Percentiles rank a stretch among this genome's conserved stretches.
Evolutionary conservation across 2,888 invertebrate species (phyloP).

Genomic region (Priocnemis perturbator): DNA sequence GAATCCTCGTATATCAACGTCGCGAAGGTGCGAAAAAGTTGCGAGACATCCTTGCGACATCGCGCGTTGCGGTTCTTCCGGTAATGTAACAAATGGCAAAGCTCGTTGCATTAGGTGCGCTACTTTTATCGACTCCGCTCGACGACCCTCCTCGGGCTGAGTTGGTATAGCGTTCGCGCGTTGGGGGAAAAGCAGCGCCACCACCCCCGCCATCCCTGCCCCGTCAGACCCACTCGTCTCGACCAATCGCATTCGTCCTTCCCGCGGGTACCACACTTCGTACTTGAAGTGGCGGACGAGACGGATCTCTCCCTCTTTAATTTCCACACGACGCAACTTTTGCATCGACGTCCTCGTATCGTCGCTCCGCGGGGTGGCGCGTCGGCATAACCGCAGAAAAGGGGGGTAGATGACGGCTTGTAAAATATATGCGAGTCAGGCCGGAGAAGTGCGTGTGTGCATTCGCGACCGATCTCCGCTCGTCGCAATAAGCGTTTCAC

Average conservation of each 20-base stretch:
- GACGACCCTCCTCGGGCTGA: conserved; percentile 37
- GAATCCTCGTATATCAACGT: too few species aligned
- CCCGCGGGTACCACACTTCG: conserved; percentile 38
- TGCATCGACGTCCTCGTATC: conserved; percentile 5
- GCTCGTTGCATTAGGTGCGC: conserved; percentile 45
- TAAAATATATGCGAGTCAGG: not conserved
- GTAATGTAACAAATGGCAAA: conserved; percentile 8
- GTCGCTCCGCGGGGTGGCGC: not conserved
- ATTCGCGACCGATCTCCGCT: too few species aligned
- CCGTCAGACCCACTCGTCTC: conserved; percentile 43
- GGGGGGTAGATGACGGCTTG: not conserved
- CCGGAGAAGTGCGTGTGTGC: too few species aligned
- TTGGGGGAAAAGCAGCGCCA: conserved; percentile 37
- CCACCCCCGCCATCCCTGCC: conserved; percentile 11
- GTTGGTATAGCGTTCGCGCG: conserved; percentile 43
- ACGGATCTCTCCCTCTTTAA: conserved; percentile 55
- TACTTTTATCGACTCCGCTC: conserved; percentile 47
- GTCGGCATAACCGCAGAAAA: conserved; percentile 8
- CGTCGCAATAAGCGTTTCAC: too few species aligned
- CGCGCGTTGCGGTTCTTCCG: not conserved
- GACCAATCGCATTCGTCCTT: conserved; percentile 54
- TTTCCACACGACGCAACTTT: conserved; percentile 51
- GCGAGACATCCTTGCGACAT: not conserved
- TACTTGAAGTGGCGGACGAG: conserved; percentile 54
- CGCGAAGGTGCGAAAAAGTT: too few species aligned